Conservation (phyloP, 2,113 vertebrate species). For the Indicator maculatus region DNA sequence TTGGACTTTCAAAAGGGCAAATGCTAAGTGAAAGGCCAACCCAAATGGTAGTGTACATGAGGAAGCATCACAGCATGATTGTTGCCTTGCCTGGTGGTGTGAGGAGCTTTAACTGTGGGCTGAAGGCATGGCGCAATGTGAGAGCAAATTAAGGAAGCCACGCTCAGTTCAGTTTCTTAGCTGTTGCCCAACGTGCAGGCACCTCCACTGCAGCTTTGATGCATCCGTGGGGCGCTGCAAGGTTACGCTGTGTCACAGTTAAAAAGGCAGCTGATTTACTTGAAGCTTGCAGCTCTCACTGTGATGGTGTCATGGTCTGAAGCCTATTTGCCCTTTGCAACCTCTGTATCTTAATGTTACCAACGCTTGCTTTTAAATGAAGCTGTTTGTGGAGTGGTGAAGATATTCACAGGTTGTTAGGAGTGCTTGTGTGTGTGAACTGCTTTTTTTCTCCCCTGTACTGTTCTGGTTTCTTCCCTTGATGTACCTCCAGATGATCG, state of each 20-base stretch:
- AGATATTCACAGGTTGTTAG: not conserved
- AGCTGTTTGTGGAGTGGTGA: not conserved
- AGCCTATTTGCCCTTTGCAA: not conserved
- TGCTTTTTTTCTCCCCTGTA: not conserved
- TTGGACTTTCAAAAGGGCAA: not conserved
- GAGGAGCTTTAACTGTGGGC: not conserved
- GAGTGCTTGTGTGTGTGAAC: not conserved
- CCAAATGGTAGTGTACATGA: accelerated
- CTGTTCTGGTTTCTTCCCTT: not conserved
- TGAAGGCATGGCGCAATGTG: not conserved
- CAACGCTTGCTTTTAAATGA: not conserved
- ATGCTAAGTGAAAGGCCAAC: not conserved
- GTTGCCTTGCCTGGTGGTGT: not conserved
- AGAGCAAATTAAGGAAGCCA: not conserved
- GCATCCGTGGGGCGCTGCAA: accelerated
- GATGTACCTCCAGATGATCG: not conserved
- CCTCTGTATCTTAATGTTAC: not conserved
- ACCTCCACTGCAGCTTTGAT: not conserved
- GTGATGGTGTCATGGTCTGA: not conserved
- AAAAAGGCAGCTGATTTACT: not conserved
- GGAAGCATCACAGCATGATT: accelerated
- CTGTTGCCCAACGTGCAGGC: not conserved
- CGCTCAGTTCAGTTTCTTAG: not conserved
- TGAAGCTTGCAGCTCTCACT: accelerated
- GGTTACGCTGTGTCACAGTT: not conserved